phyloP scores from a whole-genome alignment of 1,140 invertebrate species.

The Drosophila ironensis region DNA sequence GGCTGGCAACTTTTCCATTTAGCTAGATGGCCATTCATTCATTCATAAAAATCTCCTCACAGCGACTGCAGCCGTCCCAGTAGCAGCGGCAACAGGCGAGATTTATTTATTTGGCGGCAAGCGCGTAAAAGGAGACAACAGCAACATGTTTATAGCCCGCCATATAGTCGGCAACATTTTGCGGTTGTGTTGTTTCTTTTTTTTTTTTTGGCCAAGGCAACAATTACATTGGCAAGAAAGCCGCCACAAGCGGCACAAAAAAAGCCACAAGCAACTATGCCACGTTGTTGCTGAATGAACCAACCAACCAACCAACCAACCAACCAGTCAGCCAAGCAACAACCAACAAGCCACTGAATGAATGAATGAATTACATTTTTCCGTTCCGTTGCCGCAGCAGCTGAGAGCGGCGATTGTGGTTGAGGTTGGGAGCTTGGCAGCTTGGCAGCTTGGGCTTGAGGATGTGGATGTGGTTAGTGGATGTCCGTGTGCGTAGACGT shows the following conservation, averaged over 20 bases:
- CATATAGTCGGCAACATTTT: constrained; percentile 60
- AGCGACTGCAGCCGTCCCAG: constrained; percentile 24
- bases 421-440: constrained; percentile 24
- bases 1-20: constrained; percentile 43
- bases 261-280: constrained; percentile 47
- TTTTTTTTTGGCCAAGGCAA: constrained; percentile 62
- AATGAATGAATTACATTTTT: constrained; percentile 76
- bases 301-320: constrained; percentile 12
- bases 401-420: constrained; percentile 45
- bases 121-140: constrained; percentile 70
- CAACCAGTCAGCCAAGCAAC: too few relatives aligned
- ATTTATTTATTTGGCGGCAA: constrained; percentile 75
- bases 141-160: constrained; percentile 39
- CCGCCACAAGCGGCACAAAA: constrained; percentile 29
- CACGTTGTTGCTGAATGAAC: constrained; percentile 57
- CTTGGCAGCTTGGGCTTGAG: constrained; percentile 22
- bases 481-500: constrained; percentile 77
- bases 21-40: constrained; percentile 62
- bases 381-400: constrained; percentile 58
- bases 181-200: constrained; percentile 52
- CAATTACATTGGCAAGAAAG: constrained; percentile 57
- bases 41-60: constrained; percentile 68
- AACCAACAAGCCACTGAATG: constrained; percentile 47
- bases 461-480: constrained; percentile 69
- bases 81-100: constrained; percentile 35